Evolutionary conservation across 2,888 invertebrate genomes (phyloP), one percentile per base, ranked within the genome.

Genomic region (Eilema sororculum): DNA sequence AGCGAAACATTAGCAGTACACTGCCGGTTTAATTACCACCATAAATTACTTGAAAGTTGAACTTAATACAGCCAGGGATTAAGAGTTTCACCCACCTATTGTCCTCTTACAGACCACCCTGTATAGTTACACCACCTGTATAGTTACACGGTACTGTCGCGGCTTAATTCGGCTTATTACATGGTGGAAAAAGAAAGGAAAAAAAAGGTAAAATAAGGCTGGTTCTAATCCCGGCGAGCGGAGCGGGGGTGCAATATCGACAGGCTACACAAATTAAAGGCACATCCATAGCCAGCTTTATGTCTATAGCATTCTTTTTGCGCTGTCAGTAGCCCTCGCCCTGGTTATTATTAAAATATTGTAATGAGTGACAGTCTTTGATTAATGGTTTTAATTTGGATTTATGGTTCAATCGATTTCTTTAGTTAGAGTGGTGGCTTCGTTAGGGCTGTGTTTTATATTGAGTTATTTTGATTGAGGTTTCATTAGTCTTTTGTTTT

Each of bases 151-250:
- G 79, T 81, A 75, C 72, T 83, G 82, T 80, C 73, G 72, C 65
- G 86, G 86, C 85, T 88, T 88, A 85, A 86, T 87, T 84, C 84
- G 80, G 84, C 87, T 87, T 87, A 87, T 87, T 87, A 85, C 86
- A 80, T 83, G 84, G 80, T 83, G 81, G 72, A 75, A 79, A 86
- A 86, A 86, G 71, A 78, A 78, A 76, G 52, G 85, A 86, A 87
- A 86, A 86, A 84, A 86, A 86, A 84, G 78, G 82, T 85, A 84
- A 86, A 87, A 83, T 78, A 84, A 79, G 77, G 73, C 82, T 81
- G 67, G 69, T 71, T 76, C 77, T 87, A 87, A 87, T 85, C 86
- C 68, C 74, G 72, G 63, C 33, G 25, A 16, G 73, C 52, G 73
- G 77, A 66, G 67, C 52, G 52, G 57, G 78, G 78, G 77, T 85